phyloP scores from a whole-genome alignment of 2,797 vertebrate genomes.

The Cuculus canorus region DNA sequence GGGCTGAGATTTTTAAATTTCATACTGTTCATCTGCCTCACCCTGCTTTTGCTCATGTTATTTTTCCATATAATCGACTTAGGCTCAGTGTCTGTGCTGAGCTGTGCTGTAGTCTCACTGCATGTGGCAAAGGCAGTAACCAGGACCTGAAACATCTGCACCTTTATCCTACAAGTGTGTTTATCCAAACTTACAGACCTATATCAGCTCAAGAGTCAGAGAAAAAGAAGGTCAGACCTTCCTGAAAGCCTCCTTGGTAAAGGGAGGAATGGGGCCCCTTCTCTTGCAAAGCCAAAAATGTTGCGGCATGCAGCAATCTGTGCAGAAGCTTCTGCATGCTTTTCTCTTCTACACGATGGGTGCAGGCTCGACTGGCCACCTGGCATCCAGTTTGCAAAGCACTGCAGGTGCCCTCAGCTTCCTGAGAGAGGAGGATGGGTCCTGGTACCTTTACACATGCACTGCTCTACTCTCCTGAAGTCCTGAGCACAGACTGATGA shows the following conservation, averaged over 20 bases:
- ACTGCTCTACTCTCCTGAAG: background rate
- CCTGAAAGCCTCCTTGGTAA: background rate
- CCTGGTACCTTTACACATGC: background rate
- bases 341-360: background rate
- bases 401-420: background rate
- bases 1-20: conserved; percentile 40
- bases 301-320: background rate
- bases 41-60: background rate
- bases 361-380: background rate
- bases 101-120: background rate
- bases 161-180: background rate
- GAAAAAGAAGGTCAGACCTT: background rate
- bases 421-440: accelerated
- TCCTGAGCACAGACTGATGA: background rate
- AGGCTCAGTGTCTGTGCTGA: background rate
- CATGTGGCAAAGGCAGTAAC: background rate
- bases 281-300: background rate
- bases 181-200: background rate
- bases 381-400: background rate
- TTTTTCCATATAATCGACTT: background rate
- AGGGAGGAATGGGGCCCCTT: background rate
- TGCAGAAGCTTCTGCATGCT: background rate
- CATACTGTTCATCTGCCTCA: background rate
- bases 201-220: background rate
- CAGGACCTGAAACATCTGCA: background rate